Evolutionary conservation across 2,113 vertebrate genomes (phyloP).

Genomic region (Brevimyrus niger): DNA sequence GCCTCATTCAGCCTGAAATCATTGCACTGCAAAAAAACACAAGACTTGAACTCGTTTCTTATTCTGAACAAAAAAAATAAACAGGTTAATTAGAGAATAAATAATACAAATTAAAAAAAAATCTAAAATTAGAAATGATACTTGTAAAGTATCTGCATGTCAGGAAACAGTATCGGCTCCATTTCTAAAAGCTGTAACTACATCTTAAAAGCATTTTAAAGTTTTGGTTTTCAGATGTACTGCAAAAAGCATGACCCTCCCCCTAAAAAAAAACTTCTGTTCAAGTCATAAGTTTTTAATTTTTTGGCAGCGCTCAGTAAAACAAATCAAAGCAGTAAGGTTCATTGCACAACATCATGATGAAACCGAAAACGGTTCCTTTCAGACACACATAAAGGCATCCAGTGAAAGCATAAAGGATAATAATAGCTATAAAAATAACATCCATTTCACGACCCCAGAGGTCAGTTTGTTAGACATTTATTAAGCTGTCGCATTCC

Average conservation of each 20-base stretch:
- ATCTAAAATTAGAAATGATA: not conserved
- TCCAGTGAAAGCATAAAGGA: not conserved
- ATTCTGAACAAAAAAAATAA: not conserved
- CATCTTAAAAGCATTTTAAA: not conserved
- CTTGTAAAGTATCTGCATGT: not conserved
- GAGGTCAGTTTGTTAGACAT: not conserved
- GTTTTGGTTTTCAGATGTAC: not conserved
- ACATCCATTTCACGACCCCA: not conserved
- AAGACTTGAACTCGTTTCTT: not conserved
- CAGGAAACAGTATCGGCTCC: not conserved
- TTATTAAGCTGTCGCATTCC: not conserved
- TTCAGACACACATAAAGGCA: not conserved
- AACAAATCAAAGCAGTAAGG: not conserved
- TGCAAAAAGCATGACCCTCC: not conserved
- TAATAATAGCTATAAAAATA: constrained; percentile 5
- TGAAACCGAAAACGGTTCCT: not conserved
- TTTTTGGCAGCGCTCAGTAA: constrained; percentile 1
- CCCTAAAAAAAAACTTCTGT: not conserved
- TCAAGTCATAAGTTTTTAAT: not conserved
- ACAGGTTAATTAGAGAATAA: not conserved
- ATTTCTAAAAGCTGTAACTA: not conserved
- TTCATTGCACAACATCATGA: not conserved
- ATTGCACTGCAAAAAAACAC: not conserved
- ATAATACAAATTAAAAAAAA: not conserved
- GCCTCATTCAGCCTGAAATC: not conserved